phyloP scores from a whole-genome alignment of 2,888 invertebrate species.

The Perizoma affinitatum region DNA sequence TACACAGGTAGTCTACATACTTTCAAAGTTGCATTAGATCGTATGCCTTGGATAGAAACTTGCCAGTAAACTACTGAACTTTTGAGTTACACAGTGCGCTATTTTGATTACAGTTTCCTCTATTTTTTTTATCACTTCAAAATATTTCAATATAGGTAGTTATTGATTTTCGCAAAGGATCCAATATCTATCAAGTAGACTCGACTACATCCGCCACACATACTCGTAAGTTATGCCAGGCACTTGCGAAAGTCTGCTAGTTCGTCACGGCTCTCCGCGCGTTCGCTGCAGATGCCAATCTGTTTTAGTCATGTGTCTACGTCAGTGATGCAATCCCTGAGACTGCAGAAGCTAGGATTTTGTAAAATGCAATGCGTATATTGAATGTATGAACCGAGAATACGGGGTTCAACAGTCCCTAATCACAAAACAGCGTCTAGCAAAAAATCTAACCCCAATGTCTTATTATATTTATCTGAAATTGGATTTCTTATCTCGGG shows the following conservation, averaged over 20 bases:
- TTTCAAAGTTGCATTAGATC: constrained; percentile 12
- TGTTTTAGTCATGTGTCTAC: constrained; percentile 65
- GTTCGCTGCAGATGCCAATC: constrained; percentile 62
- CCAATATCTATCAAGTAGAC: constrained; percentile 16
- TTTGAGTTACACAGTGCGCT: constrained; percentile 1
- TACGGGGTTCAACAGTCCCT: constrained; percentile 3
- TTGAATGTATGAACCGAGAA: constrained; percentile 10
- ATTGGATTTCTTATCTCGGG: neutral
- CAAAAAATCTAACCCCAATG: too few relatives aligned
- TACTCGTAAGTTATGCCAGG: constrained; percentile 49
- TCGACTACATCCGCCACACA: constrained; percentile 31
- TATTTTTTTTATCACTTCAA: too few relatives aligned
- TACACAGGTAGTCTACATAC: constrained; percentile 9
- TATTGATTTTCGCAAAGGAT: constrained; percentile 16
- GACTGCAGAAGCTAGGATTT: constrained; percentile 28
- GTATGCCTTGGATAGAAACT: neutral
- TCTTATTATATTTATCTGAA: too few relatives aligned
- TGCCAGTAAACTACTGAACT: constrained; percentile 1
- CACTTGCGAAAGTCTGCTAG: constrained; percentile 70
- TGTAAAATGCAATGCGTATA: constrained; percentile 13
- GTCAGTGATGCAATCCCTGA: constrained; percentile 65
- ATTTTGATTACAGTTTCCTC: neutral
- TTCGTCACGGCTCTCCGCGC: constrained; percentile 65
- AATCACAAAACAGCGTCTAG: neutral
- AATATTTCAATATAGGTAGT: constrained; percentile 3